Evolutionary conservation across 1,140 invertebrate species (phyloP), one percentile per base, ranked within the genome.

Genomic region (Mizuhopecten yessoensis): DNA sequence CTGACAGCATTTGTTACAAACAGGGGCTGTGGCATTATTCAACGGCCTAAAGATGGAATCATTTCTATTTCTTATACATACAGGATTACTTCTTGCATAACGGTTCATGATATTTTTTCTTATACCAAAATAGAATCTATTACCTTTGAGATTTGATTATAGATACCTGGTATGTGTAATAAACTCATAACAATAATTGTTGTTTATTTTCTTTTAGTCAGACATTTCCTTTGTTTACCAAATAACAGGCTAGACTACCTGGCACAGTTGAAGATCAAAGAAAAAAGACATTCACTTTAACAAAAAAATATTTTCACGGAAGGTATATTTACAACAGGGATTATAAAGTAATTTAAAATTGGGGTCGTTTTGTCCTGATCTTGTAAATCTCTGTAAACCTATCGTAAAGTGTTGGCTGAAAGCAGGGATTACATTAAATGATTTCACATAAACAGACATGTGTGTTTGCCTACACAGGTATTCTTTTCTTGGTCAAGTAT

Each of bases 161-260:
- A 75, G n/a, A 49, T 49, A 20, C 20, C 10, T 49, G 11, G 45
- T 49, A 49, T n/a, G n/a, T n/a, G n/a, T n/a, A n/a, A n/a, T n/a
- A n/a, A n/a, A n/a, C n/a, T n/a, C n/a, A n/a, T n/a, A 39, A 39
- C 36, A 39, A 7, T 39, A 13, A 7, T 39, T 39, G 13, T 39
- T 7, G 36, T 39, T 39, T 39, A 7, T n/a, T 75, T 75, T 75
- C 57, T 75, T 29, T 75, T n/a, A 10, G 11, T 75, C 7, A n/a
- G 17, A 75, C n/a, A 75, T 75, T 75, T 75, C 57, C n/a, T 75
- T 75, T 7, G 5, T 75, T 75, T 13, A 3, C 57, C 29, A 75
- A 75, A 29, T 75, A n/a, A 75, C 3, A 29, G 42, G n/a, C 57
- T 75, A 75, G 57, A 75, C n/a, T 75, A 75, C 57, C 57, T 75